These are phyloP conservation scores for Peucedramus taeniatus DNA, from an alignment of 2,113 vertebrate genomes.

Conservation along the genomic window DNA sequence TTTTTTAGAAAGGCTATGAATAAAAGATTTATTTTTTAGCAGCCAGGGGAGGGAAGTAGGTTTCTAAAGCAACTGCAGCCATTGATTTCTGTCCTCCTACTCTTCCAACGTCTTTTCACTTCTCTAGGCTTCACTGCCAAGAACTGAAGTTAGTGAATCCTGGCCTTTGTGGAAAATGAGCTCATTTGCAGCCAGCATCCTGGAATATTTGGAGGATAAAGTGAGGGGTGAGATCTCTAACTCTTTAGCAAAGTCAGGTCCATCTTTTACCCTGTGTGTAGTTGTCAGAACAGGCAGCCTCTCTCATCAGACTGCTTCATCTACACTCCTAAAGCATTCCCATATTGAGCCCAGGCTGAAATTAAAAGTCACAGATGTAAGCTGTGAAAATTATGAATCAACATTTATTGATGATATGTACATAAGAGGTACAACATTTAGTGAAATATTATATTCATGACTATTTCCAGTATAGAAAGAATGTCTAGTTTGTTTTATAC, in stretches of 20 bases:
- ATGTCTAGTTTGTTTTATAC: constrained; percentile 75
- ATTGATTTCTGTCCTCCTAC: not conserved
- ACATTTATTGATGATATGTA: constrained; percentile 98
- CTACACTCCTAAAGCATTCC: not conserved
- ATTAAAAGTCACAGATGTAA: not conserved
- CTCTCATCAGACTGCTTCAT: not conserved
- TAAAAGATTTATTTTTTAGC: not conserved
- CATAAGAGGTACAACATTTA: constrained; percentile 92
- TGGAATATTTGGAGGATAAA: not conserved
- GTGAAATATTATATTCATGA: constrained; percentile 80
- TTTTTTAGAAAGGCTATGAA: not conserved
- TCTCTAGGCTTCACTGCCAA: not conserved
- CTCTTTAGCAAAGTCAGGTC: not conserved
- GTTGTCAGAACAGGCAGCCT: not conserved
- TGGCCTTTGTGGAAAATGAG: not conserved
- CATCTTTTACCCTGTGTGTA: not conserved
- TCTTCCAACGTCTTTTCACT: not conserved
- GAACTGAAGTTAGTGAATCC: not conserved
- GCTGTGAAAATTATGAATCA: constrained; percentile 83
- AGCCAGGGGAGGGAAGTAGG: not conserved
- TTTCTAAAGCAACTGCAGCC: not conserved
- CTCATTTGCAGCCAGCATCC: not conserved
- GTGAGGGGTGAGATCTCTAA: not conserved
- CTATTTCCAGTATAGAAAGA: constrained; percentile 79
- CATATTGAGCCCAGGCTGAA: not conserved